These are phyloP conservation scores for Vicugna pacos DNA, from an alignment of 2,113 vertebrate species.

Conservation along the genomic window DNA sequence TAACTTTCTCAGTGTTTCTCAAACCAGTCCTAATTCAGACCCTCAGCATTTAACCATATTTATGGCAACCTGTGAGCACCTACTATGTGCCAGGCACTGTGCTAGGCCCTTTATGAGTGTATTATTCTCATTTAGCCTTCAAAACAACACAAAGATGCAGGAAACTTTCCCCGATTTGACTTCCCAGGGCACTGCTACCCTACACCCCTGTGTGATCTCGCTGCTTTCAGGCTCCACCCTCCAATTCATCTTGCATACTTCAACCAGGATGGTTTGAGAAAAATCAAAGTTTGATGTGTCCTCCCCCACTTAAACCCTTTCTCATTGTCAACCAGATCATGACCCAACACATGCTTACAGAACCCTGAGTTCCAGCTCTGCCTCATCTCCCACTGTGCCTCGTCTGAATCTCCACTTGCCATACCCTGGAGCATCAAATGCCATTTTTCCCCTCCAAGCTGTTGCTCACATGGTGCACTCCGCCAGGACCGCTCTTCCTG, in stretches of 20 bases:
- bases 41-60: not conserved
- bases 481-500: not conserved
- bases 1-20: not conserved
- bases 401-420: not conserved
- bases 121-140: not conserved
- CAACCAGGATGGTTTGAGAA: not conserved
- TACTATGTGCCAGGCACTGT: not conserved
- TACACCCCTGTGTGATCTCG: rapidly evolving
- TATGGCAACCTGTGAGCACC: not conserved
- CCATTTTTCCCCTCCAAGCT: rapidly evolving
- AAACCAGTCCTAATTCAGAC: not conserved
- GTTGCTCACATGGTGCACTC: not conserved
- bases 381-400: rapidly evolving
- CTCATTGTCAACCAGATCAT: rapidly evolving
- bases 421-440: rapidly evolving
- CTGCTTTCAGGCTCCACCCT: not conserved
- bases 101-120: not conserved
- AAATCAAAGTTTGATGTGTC: not conserved
- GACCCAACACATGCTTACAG: not conserved
- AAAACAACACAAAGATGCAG: not conserved
- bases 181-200: not conserved
- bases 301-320: not conserved
- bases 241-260: not conserved
- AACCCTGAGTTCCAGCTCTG: not conserved
- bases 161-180: not conserved